Evolutionary conservation across 2,797 vertebrate genomes (phyloP), one percentile per base, ranked within the genome.

Genomic region (Pipistrellus pygmaeus): DNA sequence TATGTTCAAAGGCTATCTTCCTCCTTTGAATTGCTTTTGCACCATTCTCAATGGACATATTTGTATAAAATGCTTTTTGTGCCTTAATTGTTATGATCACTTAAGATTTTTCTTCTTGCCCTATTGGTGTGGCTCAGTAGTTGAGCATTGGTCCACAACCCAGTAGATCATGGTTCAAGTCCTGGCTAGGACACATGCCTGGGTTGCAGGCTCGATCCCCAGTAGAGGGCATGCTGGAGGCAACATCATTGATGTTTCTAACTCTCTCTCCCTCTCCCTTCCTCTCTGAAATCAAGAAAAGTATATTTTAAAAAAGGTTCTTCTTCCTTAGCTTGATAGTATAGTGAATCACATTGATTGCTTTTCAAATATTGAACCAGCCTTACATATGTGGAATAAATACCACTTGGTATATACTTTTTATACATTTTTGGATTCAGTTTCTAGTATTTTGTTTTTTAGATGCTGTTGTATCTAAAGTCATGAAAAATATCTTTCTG

Each of bases 1-100:
- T 72, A 86, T 86, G 20, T 89, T 76, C 81, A 94, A 94, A 94
- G 60, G 11, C 27, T 32, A 3, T 48, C 75, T 82, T 96, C 46
- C 20, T 71, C 44, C 35, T 41, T 27, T 76, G 30, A 82, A 76
- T 64, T 85, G 55, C 72, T 88, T 94, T 80, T 72, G 17, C 11
- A 53, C 35, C 30, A 76, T 90, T 62, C 51, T 89, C 71, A 78
- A 84, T 48, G 27, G 13, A 73, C 8, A 60, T 89, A 68, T 66
- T 94, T 85, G 51, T 86, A 32, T 86, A 83, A 69, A 75, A 76
- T 82, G 46, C 17, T 62, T 91, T 83, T 82, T 82, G 27, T 32
- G 30, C 23, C 14, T 86, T n/a, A 81, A 6, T 30, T 85, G 66
- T 69, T 81, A 66, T 1, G 14, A 6, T 73, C 68, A 80, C 78